phyloP scores from a whole-genome alignment of 1,140 invertebrate species.

The Diprion similis region DNA sequence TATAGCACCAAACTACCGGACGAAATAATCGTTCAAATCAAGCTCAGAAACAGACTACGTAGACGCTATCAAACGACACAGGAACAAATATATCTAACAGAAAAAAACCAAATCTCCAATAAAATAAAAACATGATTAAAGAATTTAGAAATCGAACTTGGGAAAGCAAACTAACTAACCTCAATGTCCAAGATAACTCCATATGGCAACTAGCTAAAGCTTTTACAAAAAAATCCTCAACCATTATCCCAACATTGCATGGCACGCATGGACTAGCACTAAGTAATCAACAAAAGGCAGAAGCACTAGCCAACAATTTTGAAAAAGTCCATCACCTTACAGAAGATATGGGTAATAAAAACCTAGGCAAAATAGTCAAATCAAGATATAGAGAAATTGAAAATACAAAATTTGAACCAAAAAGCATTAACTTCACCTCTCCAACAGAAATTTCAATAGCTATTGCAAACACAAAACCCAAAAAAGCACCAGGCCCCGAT shows the following conservation, averaged over 20 bases:
- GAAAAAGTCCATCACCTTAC: slow-evolving; percentile 22
- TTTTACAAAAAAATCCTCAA: neutral
- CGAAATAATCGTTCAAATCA: slow-evolving; percentile 10
- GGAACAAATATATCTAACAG: neutral
- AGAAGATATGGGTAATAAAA: slow-evolving; percentile 21
- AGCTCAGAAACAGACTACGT: slow-evolving; percentile 13
- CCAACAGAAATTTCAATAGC: slow-evolving; percentile 25
- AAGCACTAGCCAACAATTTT: slow-evolving; percentile 21
- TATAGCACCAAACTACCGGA: neutral
- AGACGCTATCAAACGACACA: neutral
- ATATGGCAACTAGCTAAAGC: slow-evolving; percentile 19
- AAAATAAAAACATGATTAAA: slow-evolving; percentile 11
- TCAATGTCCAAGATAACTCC: slow-evolving; percentile 20
- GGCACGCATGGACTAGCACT: slow-evolving; percentile 10
- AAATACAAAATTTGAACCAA: slow-evolving; percentile 1
- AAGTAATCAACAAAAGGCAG: slow-evolving; percentile 16
- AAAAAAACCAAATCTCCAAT: slow-evolving; percentile 13
- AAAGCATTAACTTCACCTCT: slow-evolving; percentile 17
- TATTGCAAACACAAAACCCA: slow-evolving; percentile 28
- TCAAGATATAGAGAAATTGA: neutral
- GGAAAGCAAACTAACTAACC: slow-evolving; percentile 9
- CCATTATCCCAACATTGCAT: slow-evolving; percentile 8
- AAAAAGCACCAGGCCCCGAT: slow-evolving; percentile 45
- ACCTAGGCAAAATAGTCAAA: slow-evolving; percentile 4
- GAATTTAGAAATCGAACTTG: neutral